Conservation (phyloP, 2,113 vertebrate genomes). For the Beaufortia kweichowensis region DNA sequence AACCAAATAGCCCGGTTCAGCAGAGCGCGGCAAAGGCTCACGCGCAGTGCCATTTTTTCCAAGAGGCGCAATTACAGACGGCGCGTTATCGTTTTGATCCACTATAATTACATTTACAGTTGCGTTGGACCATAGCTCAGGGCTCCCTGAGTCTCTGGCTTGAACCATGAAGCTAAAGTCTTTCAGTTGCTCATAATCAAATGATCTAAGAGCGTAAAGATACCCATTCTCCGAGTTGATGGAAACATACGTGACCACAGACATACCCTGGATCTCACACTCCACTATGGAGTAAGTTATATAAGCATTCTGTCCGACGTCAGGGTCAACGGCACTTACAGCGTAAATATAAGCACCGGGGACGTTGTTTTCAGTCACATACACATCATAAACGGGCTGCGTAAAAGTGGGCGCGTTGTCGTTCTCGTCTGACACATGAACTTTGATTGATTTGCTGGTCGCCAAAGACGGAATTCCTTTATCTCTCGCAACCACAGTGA, state of each 20-base stretch:
- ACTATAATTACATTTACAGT: constrained; percentile 89
- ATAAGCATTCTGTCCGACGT: constrained; percentile 87
- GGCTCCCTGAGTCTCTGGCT: constrained; percentile 82
- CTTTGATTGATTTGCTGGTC: constrained; percentile 89
- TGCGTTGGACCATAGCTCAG: constrained; percentile 84
- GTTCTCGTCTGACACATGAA: constrained; percentile 93
- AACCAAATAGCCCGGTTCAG: constrained; percentile 92
- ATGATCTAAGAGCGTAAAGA: constrained; percentile 91
- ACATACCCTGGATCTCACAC: constrained; percentile 96
- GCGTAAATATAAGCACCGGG: constrained; percentile 96
- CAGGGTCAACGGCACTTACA: constrained; percentile 89
- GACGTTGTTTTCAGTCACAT: constrained; percentile 96
- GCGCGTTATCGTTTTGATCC: constrained; percentile 95
- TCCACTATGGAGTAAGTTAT: constrained; percentile 92
- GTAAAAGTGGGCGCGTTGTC: constrained; percentile 94
- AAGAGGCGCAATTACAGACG: constrained; percentile 85
- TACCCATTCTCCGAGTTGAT: constrained; percentile 97
- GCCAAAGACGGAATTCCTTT: constrained; percentile 83
- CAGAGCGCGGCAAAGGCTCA: constrained; percentile 87
- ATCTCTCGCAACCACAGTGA: constrained; percentile 91
- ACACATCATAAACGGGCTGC: constrained; percentile 89
- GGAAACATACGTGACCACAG: constrained; percentile 96
- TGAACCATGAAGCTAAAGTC: constrained; percentile 93
- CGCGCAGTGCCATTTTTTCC: constrained; percentile 89
- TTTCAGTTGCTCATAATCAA: constrained; percentile 95